Evolutionary conservation across 2,888 invertebrate genomes (phyloP).

Genomic region (Aphodius granarius): DNA sequence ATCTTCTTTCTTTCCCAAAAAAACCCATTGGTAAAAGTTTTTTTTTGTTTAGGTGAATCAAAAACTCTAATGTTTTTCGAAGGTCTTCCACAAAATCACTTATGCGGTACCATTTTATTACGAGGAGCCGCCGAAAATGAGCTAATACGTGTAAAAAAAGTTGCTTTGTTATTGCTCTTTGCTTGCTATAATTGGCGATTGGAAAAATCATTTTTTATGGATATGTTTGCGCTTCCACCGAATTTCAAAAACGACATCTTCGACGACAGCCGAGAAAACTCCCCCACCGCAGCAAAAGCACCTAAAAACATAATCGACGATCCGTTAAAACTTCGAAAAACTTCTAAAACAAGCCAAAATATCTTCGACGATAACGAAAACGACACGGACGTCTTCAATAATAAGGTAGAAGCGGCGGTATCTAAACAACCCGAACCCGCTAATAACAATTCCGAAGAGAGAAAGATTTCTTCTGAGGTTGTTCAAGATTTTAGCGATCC

Average conservation of each 20-base stretch:
- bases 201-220: conserved; percentile 88
- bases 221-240: conserved; percentile 80
- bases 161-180: conserved; percentile 79
- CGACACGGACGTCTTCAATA: conserved; percentile 35
- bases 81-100: conserved; percentile 79
- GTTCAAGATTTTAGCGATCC: conserved; percentile 86
- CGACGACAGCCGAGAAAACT: conserved; percentile 51
- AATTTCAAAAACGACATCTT: conserved; percentile 56
- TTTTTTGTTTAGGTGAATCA: conserved; percentile 56
- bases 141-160: conserved; percentile 78
- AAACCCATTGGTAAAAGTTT: neutral
- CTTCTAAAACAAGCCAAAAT: conserved; percentile 22
- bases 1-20: neutral
- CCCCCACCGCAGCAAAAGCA: conserved; percentile 37
- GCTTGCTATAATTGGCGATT: conserved; percentile 89
- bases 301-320: conserved; percentile 21
- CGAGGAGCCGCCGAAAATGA: conserved; percentile 77
- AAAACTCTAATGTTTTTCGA: conserved; percentile 95
- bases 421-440: conserved; percentile 6
- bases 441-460: conserved; percentile 33
- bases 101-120: conserved; percentile 86
- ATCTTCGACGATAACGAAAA: conserved; percentile 32
- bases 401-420: conserved; percentile 23
- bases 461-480: conserved; percentile 55
- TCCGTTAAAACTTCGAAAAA: conserved; percentile 19